Base-by-base conservation (phyloP, 2,888 invertebrate genomes). In the Timandra comae region DNA sequence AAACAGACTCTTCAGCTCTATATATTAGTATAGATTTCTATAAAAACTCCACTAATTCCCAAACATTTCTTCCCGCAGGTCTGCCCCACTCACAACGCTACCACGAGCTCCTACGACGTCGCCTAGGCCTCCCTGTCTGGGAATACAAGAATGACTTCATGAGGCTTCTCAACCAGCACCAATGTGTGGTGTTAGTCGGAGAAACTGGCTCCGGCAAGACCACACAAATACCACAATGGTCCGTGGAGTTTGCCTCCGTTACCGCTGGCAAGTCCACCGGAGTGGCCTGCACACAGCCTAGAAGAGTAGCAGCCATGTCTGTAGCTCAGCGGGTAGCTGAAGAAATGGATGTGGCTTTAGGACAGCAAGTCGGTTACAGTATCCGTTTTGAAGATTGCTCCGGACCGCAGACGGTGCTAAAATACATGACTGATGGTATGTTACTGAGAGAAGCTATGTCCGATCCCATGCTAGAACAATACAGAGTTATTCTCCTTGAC, bases 351-450 rank as follows among this genome's bases (percentile, higher is more conserved):
- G 98, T 99, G 0, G 91, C 91, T 3, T 76, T 99, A 3, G 94
- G 93, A 1, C 84, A 85, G 41, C 82, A 85, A 46, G 84, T 85
- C 0, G 84, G 84, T 5, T 84, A 82, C 57, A 81, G 97, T 66
- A 99, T 99, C 67, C 94, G 99, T 88, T 99, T 99, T 67, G 99
- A 99, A 77, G 99, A 99, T 81, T 99, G 99, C 66, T 97, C 98
- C 1, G 96, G 97, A 1, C 90, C 94, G 0, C 95, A 93, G 64
- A 99, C 99, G 0, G 88, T 98, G 13, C 87, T 99, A 1, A 99
- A 99, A 65, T 99, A 99, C 72, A 97, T 99, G 97, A 99, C 99
- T 7, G 99, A 99, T 61, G 99, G 99, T 95, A 99, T 99, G 99
- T 90, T 99, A 73, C 86, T 99, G 19, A 88, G 99, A 41, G 99